These are phyloP conservation scores for Eulemur albifrons DNA, from an alignment of 2,797 vertebrate species.

Conservation along the genomic window DNA sequence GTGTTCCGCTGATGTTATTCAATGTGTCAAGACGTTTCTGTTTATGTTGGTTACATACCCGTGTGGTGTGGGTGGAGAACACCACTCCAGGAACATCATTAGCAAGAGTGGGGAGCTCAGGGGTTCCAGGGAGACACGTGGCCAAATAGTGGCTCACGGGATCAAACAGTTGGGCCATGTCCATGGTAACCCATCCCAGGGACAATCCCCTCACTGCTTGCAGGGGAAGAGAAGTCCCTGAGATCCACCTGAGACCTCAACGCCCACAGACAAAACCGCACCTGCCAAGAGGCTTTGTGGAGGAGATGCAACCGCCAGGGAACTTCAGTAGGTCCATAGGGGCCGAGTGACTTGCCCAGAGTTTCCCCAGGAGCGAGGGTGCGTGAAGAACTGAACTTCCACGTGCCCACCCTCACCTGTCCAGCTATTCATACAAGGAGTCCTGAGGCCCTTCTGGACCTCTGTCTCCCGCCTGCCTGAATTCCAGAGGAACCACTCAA, in stretches of 20 bases:
- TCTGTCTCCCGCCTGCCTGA: neutral
- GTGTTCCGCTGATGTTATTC: slow-evolving; percentile 63
- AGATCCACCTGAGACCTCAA: neutral
- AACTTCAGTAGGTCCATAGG: fast-evolving
- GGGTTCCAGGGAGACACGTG: slow-evolving; percentile 53
- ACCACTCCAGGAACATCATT: slow-evolving; percentile 62
- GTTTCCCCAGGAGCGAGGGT: neutral
- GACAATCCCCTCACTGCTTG: neutral
- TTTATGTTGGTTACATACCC: slow-evolving; percentile 72
- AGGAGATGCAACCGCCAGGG: neutral
- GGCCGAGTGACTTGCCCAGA: neutral
- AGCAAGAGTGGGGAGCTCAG: slow-evolving; percentile 32
- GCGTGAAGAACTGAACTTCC: neutral
- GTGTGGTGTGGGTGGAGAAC: slow-evolving; percentile 70
- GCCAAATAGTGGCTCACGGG: slow-evolving; percentile 15
- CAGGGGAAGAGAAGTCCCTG: neutral
- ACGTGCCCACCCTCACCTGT: neutral
- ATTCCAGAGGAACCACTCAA: neutral
- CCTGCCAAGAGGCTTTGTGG: neutral
- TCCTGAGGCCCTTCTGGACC: too few species aligned
- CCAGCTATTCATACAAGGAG: fast-evolving
- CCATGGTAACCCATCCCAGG: neutral
- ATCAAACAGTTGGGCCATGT: slow-evolving; percentile 47
- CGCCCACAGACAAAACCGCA: neutral
- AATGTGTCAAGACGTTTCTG: slow-evolving; percentile 70